phyloP scores from a whole-genome alignment of 2,797 vertebrate species.

The Champsocephalus gunnari region DNA sequence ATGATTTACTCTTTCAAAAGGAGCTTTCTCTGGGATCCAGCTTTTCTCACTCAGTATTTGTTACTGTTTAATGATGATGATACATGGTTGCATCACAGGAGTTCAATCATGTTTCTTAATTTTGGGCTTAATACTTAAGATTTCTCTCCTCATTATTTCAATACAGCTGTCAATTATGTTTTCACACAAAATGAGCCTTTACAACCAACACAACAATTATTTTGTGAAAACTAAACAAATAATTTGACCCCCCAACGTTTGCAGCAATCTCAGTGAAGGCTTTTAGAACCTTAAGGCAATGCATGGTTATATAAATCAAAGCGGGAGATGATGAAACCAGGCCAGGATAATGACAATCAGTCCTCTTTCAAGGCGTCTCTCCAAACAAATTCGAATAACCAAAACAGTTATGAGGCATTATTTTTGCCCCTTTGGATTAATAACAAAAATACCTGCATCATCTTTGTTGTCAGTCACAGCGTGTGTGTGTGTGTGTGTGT shows the following conservation, averaged over 20 bases:
- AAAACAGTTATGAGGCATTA: not conserved
- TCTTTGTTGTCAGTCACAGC: not conserved
- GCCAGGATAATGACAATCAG: not conserved
- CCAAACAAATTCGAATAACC: not conserved
- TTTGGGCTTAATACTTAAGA: conserved; percentile 6
- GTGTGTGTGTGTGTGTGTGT: not conserved
- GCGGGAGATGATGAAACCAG: not conserved
- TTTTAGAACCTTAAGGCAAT: not conserved
- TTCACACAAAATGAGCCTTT: not conserved
- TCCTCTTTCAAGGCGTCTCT: not conserved
- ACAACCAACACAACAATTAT: too few species aligned
- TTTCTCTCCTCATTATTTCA: conserved; percentile 25
- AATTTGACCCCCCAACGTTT: not conserved
- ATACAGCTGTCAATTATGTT: not conserved
- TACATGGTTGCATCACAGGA: conserved; percentile 28
- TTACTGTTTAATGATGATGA: conserved; percentile 31
- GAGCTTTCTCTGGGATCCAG: conserved; percentile 10
- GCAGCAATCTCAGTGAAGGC: not conserved
- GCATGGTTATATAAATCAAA: not conserved
- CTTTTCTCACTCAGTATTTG: conserved; percentile 11
- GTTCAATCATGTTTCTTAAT: conserved; percentile 20
- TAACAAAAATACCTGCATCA: conserved; percentile 7
- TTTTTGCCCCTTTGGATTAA: not conserved
- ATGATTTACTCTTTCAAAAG: not conserved
- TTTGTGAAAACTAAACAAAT: not conserved